A percentile compares a stretch with the other conserved stretches of the same genome.
Conservation (phyloP, 2,113 vertebrate species). For the Phyllopteryx taeniolatus region DNA sequence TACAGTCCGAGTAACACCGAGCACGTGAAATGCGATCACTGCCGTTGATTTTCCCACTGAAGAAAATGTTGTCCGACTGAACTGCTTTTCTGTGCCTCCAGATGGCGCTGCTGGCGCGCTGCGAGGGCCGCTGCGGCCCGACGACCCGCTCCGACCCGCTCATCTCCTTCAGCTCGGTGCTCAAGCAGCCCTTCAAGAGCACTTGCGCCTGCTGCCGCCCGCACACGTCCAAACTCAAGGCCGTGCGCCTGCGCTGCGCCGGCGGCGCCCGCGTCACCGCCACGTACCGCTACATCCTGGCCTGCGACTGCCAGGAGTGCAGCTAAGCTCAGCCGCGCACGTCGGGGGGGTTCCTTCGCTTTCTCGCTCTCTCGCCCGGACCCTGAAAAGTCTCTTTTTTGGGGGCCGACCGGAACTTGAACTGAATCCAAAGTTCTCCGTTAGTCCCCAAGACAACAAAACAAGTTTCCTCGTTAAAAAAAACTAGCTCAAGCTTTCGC, state of each 20-base stretch:
- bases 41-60: no score
- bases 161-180: slow-evolving; percentile 92
- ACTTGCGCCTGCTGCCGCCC: slow-evolving; percentile 93
- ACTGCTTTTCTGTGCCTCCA: slow-evolving; percentile 39
- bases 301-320: slow-evolving; percentile 94
- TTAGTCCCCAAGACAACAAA: slow-evolving; percentile 36
- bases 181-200: slow-evolving; percentile 94
- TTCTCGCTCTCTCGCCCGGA: not conserved
- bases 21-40: no score
- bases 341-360: not conserved
- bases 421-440: slow-evolving; percentile 8
- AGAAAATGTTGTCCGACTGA: not conserved
- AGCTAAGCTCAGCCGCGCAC: slow-evolving; percentile 68
- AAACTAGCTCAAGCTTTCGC: slow-evolving; percentile 9
- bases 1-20: no score
- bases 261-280: slow-evolving; percentile 90
- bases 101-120: slow-evolving; percentile 96
- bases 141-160: slow-evolving; percentile 89
- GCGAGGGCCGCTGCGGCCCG: slow-evolving; percentile 92
- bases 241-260: slow-evolving; percentile 85
- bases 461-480: slow-evolving; percentile 37
- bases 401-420: not conserved
- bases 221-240: slow-evolving; percentile 97
- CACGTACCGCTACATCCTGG: slow-evolving; percentile 96
- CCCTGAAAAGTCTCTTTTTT: slow-evolving; percentile 24